Evolutionary conservation across 2,113 vertebrate species (phyloP), one percentile per base, ranked within the genome.

Genomic region (Etheostoma spectabile): DNA sequence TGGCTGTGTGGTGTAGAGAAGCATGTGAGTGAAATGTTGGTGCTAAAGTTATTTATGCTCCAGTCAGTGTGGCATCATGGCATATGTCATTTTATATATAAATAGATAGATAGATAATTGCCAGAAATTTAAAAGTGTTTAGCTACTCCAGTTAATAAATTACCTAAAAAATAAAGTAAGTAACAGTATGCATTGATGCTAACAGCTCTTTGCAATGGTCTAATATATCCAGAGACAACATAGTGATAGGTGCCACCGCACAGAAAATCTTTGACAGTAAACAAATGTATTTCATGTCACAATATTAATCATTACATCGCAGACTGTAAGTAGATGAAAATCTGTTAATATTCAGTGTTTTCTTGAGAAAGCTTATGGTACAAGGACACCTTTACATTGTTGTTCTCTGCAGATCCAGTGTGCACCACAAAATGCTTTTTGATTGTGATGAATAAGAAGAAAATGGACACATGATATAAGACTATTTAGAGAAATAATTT

Each of bases 401-500:
- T 15, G 27, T 71, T n/a, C 42, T 52, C 33, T 59, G 42, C 61
- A 63, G 77, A 38, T 49, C 30, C 10, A 46, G 5, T 46, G 46
- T 7, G 14, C 56, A 24, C 35, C 59, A 63, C 63, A 52, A 85
- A 74, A 60, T 65, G 57, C 22, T 72, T 80, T 64, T 71, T 77
- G 48, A 84, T 80, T 45, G 68, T 30, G 79, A 76, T 30, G 24
- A 76, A 35, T 35, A 49, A 62, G 57, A 71, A 77, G 70, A 79
- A 86, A 89, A 22, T 49, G 78, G 90, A 90, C 66, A 89, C 64
- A 57, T 81, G 86, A 93, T 92, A 89, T 86, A 51, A 83, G 82
- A 87, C 87, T 86, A 79, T 93, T 92, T 77, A 80, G 84, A 92
- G 91, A 2, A 85, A 92, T 91, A 33, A 88, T 93, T 92, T 89